Conservation (phyloP, 1,140 invertebrate genomes). For the Heliothis subflexa region DNA sequence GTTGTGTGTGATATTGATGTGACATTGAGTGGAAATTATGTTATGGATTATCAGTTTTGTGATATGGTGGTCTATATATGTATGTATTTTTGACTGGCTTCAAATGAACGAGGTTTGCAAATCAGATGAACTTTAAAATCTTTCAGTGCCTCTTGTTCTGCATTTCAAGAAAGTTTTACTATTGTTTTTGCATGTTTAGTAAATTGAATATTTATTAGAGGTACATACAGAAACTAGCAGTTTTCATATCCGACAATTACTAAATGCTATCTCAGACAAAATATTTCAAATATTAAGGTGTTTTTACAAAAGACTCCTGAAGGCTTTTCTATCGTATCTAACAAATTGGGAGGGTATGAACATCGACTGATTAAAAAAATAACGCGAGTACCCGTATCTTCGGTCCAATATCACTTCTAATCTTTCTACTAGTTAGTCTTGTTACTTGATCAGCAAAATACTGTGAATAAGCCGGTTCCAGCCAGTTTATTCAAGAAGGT, state of each 20-base stretch:
- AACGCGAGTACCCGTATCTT: background rate
- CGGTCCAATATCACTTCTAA: background rate
- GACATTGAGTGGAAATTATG: background rate
- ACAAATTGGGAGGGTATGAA: background rate
- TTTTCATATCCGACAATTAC: too few relatives aligned
- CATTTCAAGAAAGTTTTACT: too few relatives aligned
- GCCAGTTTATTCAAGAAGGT: background rate
- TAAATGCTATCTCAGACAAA: too few relatives aligned
- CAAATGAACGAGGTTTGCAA: too few relatives aligned
- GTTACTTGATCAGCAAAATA: slow-evolving; percentile 20
- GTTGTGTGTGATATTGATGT: slow-evolving; percentile 2
- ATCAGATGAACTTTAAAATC: too few relatives aligned
- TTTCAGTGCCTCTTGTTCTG: too few relatives aligned
- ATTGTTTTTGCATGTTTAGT: too few relatives aligned
- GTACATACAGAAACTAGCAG: too few relatives aligned
- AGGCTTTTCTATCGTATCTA: background rate
- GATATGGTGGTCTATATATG: background rate
- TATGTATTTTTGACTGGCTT: too few relatives aligned
- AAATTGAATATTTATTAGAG: too few relatives aligned
- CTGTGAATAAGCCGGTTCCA: background rate
- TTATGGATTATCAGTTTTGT: background rate
- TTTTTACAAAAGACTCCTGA: too few relatives aligned
- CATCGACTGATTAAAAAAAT: background rate
- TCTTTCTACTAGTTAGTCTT: slow-evolving; percentile 1
- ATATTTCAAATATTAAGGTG: too few relatives aligned